A percentile compares a stretch with the other conserved stretches of the same genome.
phyloP scores from a whole-genome alignment of 2,113 vertebrate genomes.

The Suncus etruscus region DNA sequence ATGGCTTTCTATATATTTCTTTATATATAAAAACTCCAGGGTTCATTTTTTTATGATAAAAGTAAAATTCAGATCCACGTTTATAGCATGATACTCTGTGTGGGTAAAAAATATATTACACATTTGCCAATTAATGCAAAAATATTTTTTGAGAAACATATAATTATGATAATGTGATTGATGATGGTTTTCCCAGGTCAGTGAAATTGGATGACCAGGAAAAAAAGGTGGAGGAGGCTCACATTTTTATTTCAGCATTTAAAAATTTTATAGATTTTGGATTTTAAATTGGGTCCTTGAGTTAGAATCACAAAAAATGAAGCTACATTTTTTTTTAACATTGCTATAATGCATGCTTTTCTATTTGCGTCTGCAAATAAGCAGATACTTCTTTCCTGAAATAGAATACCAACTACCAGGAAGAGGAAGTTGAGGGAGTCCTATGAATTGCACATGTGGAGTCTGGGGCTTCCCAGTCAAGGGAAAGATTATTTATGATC shows the following conservation, averaged over 20 bases:
- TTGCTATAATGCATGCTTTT: not conserved
- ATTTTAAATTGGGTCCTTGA: conserved; percentile 47
- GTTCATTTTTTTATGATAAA: not conserved
- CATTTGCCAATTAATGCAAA: not conserved
- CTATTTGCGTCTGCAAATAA: conserved; percentile 53
- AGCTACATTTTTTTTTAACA: not conserved
- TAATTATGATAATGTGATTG: not conserved
- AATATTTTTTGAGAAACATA: not conserved
- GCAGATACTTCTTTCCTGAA: conserved; percentile 22
- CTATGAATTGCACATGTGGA: conserved; percentile 58
- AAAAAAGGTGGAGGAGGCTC: not conserved
- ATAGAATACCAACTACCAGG: not conserved
- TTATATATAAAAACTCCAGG: not conserved
- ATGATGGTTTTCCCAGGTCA: not conserved
- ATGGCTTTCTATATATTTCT: not conserved
- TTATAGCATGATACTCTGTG: not conserved
- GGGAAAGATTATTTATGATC: conserved; percentile 56
- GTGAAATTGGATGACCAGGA: not conserved
- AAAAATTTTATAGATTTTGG: conserved; percentile 15
- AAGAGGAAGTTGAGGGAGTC: conserved; percentile 76
- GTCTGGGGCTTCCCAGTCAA: conserved; percentile 74
- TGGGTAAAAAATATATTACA: not conserved
- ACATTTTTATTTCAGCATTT: not conserved
- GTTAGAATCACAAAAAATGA: conserved; percentile 3
- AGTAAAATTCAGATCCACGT: not conserved